Evolutionary conservation across 2,888 invertebrate species (phyloP), one percentile per base, ranked within the genome.

Genomic region (Diachrysia chrysitis): DNA sequence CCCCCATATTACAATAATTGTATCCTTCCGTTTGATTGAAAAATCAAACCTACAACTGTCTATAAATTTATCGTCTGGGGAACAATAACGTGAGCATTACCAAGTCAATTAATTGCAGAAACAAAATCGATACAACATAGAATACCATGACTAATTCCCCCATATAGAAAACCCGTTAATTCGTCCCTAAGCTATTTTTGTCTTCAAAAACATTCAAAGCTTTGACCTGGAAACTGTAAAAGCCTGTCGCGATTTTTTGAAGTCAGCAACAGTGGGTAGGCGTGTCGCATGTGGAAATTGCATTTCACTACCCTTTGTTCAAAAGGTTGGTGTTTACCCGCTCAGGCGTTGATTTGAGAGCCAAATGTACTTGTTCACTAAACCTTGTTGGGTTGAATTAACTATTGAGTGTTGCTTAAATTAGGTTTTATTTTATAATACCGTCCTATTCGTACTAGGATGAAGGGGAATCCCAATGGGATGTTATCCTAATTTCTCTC

Each of bases 261-360:
- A 80, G 81, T 77, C 81, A 58, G 62, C 56, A 66, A 69, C 75
- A 71, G 58, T 67, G 56, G 66, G 76, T 78, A 81, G 85, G 87
- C 78, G 87, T 83, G 86, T 71, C 83, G 81, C 67, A 81, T 79
- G 83, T 83, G 76, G 67, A 86, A 88, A 89, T 88, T 89, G 88
- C 87, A 83, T 82, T 83, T 82, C 80, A 79, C 72, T 74, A 81
- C 80, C 84, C 87, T 88, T 89, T 89, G 87, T 87, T 72, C 73
- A n/a, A 73, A 66, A 66, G 74, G 71, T 78, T 81, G 86, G 88
- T 87, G 83, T 83, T 84, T 85, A 81, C 81, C 66, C 76, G 69
- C 74, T 74, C 83, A 83, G 84, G 82, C 85, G 87, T 85, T 82
- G 84, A 81, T 84, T 80, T 75, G 37, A 65, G 63, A 65, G 63